A percentile compares a stretch with the other conserved stretches of the same genome.
Conservation (phyloP, 1,140 invertebrate species). For the Doryteuthis pealeii region DNA sequence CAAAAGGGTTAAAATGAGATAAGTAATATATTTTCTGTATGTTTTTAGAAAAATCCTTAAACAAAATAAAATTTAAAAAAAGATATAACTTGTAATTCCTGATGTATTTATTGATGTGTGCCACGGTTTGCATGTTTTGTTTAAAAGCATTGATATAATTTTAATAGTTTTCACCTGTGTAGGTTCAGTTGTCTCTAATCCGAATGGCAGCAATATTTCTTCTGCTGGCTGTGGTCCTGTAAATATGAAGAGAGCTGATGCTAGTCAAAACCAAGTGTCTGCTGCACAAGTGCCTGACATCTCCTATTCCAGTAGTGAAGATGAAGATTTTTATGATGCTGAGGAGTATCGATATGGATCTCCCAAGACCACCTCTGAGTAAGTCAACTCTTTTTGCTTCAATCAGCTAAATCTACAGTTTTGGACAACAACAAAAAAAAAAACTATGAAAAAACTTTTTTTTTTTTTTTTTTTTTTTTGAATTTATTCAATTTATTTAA, state of each 20-base stretch:
- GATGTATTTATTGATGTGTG: too few species aligned
- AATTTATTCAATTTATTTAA: slow-evolving; percentile 1
- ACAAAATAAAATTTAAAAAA: too few species aligned
- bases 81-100: too few species aligned
- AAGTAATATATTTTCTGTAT: too few species aligned
- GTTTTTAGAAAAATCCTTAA: too few species aligned
- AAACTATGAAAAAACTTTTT: neutral
- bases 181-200: neutral
- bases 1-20: too few species aligned
- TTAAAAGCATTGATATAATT: too few species aligned
- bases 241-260: slow-evolving; percentile 5
- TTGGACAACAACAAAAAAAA: neutral
- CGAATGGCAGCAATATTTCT: slow-evolving; percentile 1
- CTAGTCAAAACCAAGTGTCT: neutral
- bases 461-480: too few species aligned
- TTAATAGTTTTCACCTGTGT: neutral
- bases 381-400: slow-evolving; percentile 19
- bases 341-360: slow-evolving; percentile 66
- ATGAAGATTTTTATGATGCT: slow-evolving; percentile 93
- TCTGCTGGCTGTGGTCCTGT: neutral
- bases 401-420: neutral
- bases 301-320: slow-evolving; percentile 93
- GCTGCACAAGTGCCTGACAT: slow-evolving; percentile 71
- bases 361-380: slow-evolving; percentile 38
- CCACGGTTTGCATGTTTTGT: too few species aligned